These are phyloP conservation scores for Mixornis gularis DNA, from an alignment of 2,113 vertebrate species.

Conservation along the genomic window DNA sequence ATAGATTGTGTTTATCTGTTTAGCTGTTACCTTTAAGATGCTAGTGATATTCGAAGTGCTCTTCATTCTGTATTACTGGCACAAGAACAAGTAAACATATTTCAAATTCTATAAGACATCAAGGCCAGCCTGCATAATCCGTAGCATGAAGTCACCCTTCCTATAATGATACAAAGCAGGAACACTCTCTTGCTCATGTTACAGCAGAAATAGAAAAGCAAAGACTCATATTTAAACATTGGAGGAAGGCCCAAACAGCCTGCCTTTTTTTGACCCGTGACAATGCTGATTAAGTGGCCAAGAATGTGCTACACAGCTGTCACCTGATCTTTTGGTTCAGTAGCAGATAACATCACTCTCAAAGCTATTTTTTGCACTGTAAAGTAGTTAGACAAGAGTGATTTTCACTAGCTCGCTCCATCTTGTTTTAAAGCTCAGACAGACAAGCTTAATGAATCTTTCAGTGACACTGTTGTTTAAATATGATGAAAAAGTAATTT, in stretches of 20 bases:
- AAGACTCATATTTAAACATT: background rate
- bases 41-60: background rate
- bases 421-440: background rate
- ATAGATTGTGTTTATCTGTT: background rate
- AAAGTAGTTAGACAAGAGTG: background rate
- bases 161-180: background rate
- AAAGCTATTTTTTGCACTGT: background rate
- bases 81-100: background rate
- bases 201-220: slow-evolving; percentile 40
- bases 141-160: slow-evolving; percentile 33
- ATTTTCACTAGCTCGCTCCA: background rate
- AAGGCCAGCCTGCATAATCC: background rate
- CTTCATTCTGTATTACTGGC: background rate
- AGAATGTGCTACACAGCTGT: background rate
- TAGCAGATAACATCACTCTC: slow-evolving; percentile 1
- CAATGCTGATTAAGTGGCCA: slow-evolving; percentile 37
- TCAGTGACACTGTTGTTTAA: background rate
- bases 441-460: background rate
- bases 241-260: slow-evolving; percentile 10
- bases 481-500: background rate
- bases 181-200: slow-evolving; percentile 17
- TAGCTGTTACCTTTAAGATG: background rate
- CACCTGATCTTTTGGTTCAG: slow-evolving; percentile 26
- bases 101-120: background rate
- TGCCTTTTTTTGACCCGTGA: slow-evolving; percentile 8